Percentiles rank a stretch among this genome's conserved stretches.
These are phyloP conservation scores for Leptinotarsa undecemlineata DNA, from an alignment of 1,140 invertebrate species.

Conservation along the genomic window DNA sequence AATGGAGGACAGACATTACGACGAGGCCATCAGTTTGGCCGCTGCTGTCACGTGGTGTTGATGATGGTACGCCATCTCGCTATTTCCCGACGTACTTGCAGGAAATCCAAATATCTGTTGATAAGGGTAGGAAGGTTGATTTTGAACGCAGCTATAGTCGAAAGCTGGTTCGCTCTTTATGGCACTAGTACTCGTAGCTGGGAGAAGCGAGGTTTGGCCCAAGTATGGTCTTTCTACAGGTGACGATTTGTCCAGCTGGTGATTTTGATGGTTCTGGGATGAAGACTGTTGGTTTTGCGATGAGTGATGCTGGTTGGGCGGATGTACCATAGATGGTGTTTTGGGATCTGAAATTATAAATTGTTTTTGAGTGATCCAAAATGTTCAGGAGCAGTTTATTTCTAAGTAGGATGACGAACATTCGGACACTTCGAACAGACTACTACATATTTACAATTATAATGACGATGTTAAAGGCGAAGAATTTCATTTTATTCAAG, in stretches of 20 bases:
- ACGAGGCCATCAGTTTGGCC: conserved; percentile 79
- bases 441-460: too few species aligned
- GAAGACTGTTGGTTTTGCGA: conserved; percentile 38
- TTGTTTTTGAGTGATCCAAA: too few species aligned
- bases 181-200: conserved; percentile 45
- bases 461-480: too few species aligned
- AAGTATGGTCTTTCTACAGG: conserved; percentile 55
- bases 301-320: conserved; percentile 35
- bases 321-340: conserved; percentile 46
- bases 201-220: conserved; percentile 59
- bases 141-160: conserved; percentile 53
- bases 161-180: conserved; percentile 55
- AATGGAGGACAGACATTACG: conserved; percentile 56
- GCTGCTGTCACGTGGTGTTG: conserved; percentile 80
- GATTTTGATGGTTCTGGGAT: conserved; percentile 36
- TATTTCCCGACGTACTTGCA: conserved; percentile 36
- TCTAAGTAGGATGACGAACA: too few species aligned
- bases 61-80: conserved; percentile 68
- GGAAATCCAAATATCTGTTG: conserved; percentile 55
- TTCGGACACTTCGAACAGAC: too few species aligned
- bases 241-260: conserved; percentile 42
- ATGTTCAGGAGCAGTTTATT: too few species aligned
- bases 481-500: too few species aligned
- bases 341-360: conserved; percentile 50
- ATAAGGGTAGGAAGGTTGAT: conserved; percentile 51